These are phyloP conservation scores for Steromphala cineraria DNA, from an alignment of 2,888 invertebrate species.

Conservation along the genomic window DNA sequence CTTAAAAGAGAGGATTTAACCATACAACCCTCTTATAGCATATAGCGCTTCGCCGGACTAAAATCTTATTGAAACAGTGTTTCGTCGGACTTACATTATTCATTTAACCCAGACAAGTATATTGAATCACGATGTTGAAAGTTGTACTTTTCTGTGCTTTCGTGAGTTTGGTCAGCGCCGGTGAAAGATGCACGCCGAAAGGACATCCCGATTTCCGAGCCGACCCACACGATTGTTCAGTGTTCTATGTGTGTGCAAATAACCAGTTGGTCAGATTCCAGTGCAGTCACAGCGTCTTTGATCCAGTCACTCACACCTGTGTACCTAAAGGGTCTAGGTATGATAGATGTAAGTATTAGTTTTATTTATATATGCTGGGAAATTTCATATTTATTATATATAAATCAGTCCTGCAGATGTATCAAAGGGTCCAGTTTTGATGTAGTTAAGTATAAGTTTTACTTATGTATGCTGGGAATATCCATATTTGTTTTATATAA, in stretches of 20 bases:
- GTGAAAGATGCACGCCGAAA: background rate
- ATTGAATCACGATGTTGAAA: background rate
- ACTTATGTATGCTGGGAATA: too few species aligned
- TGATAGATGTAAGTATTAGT: constrained; percentile 24
- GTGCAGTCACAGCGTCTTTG: constrained; percentile 20
- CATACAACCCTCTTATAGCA: too few species aligned
- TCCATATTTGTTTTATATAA: too few species aligned
- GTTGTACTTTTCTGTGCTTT: background rate
- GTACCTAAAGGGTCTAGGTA: constrained; percentile 14
- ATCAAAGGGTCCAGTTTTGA: too few species aligned
- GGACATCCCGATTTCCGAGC: background rate
- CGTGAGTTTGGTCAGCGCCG: background rate
- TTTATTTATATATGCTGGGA: background rate
- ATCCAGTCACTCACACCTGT: constrained; percentile 9
- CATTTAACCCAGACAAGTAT: too few species aligned
- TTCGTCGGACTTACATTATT: background rate
- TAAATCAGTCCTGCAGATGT: too few species aligned
- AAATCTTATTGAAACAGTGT: too few species aligned
- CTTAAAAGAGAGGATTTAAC: too few species aligned
- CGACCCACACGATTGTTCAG: constrained; percentile 27
- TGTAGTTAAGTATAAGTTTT: too few species aligned
- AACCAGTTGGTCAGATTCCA: constrained; percentile 6
- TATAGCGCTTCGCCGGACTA: too few species aligned
- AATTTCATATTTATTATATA: too few species aligned
- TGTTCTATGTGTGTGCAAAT: constrained; percentile 24